Evolutionary conservation across 2,797 vertebrate species (phyloP), one percentile per base, ranked within the genome.

Genomic region (Leptoclinus maculatus): DNA sequence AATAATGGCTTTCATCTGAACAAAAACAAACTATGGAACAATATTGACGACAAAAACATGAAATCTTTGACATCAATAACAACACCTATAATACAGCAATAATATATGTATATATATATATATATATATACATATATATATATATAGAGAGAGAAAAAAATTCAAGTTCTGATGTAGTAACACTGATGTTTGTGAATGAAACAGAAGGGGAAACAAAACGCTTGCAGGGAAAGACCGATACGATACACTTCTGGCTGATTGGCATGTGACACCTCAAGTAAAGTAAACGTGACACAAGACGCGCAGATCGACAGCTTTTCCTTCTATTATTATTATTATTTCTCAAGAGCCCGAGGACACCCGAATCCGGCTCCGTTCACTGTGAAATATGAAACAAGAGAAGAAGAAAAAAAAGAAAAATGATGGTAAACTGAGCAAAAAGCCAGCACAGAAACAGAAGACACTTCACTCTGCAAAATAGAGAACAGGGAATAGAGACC

Each of bases 141-240:
- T 80, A 80, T 82, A 84, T 53, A 80, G 78, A 74, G 1, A 14
- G 17, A 8, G 7, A 34, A 66, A 66, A 66, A 34, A 86, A 83
- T 93, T 95, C 92, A 95, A 97, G 96, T 96, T 92, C 94, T 95
- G 83, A 88, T 80, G 88, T 83, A 76, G 88, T 93, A 97, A 97
- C 96, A 97, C 95, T 96, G 96, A 96, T 91, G 88, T 90, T 89
- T 91, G 82, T 66, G 90, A 72, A 87, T 39, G 34, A 68, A 83
- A 83, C 82, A 43, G 56, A 74, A 23, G 29, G 4, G 57, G 36
- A 66, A 69, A 62, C 9, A 39, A 36, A 41, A 53, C 43, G 76
- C 78, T 80, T 78, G 83, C 89, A 83, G 88, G 88, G 74, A 74
- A 71, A 78, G 34, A 63, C 53, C 89, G 54, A 66, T 29, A 71